Percentiles rank a stretch among this genome's conserved stretches.
Evolutionary conservation across 2,113 vertebrate genomes (phyloP).

Genomic region (Eurystomus gularis): DNA sequence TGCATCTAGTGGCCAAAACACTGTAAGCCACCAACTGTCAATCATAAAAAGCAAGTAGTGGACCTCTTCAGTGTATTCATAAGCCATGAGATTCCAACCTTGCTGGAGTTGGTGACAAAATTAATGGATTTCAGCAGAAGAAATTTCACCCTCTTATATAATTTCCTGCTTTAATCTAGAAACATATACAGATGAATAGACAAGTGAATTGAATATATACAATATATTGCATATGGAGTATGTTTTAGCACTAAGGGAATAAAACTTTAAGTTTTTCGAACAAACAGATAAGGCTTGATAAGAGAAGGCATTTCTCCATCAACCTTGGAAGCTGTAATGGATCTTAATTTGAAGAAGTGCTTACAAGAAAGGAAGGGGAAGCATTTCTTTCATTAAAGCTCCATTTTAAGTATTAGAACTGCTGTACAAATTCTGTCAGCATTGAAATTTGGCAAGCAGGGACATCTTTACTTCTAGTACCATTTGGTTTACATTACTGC

Average conservation of each 20-base stretch:
- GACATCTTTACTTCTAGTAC: background rate
- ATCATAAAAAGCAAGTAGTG: background rate
- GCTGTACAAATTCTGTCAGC: background rate
- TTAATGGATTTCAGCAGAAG: background rate
- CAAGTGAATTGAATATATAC: background rate
- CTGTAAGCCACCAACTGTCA: background rate
- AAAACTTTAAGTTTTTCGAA: background rate
- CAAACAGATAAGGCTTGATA: background rate
- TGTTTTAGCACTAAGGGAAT: background rate
- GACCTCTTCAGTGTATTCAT: background rate
- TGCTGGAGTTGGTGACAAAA: background rate
- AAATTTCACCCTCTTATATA: background rate
- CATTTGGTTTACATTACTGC: slow-evolving; percentile 39
- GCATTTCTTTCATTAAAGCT: background rate
- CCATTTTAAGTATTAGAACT: background rate
- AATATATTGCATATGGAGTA: background rate
- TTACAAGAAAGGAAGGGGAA: background rate
- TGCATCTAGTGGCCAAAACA: background rate
- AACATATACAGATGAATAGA: background rate
- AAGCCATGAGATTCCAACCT: background rate
- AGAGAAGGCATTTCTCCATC: background rate
- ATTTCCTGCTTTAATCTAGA: background rate
- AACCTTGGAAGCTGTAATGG: background rate
- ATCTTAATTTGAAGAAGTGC: background rate
- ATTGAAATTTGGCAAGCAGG: background rate